Evolutionary conservation across 2,113 vertebrate genomes (phyloP), one percentile per base, ranked within the genome.

Genomic region (Carettochelys insculpta): DNA sequence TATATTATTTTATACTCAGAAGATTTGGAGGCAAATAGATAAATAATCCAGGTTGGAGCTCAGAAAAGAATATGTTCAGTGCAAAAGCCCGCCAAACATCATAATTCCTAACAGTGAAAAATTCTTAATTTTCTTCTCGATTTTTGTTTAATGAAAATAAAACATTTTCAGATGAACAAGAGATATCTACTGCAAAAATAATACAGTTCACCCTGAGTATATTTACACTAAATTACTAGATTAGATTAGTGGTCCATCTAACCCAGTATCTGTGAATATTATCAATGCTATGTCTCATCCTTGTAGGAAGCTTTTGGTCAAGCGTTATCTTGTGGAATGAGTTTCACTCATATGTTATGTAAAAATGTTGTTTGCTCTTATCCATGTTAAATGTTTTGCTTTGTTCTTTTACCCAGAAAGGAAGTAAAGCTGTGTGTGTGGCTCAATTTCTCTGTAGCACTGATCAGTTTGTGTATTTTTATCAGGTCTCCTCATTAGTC

Each of bases 231-330:
- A 88, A 47, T n/a, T 68, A 24, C 13, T 24, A 58, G 38, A 85
- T 9, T 54, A 16, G 12, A 47, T 94, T 51, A 87, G 50, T 51
- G 34, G 48, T n/a, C 29, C 34, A 65, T 65, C 61, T 65, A 65
- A 17, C 7, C 61, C 29, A 71, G 61, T 54, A 91, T 8, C 51
- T 3, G 0, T 34, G 11, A 0, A 0, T 47, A 3, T 38, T 9
- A 11, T 53, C 20, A 16, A 65, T 53, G 80, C 79, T 85, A 51
- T 56, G 27, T 22, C 76, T 31, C 58, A 8, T 2, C 6, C 2
- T 43, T 48, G 19, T n/a, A 3, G 12, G 47, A 53, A 5, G 38
- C n/a, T 87, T 2, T 73, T 73, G 38, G 27, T 53, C 38, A 75
- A 76, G 31, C 13, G 16, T 31, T 27, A 53, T 12, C 80, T 41